Evolutionary conservation across 1,140 invertebrate species (phyloP), one percentile per base, ranked within the genome.

Genomic region (Atta texana): DNA sequence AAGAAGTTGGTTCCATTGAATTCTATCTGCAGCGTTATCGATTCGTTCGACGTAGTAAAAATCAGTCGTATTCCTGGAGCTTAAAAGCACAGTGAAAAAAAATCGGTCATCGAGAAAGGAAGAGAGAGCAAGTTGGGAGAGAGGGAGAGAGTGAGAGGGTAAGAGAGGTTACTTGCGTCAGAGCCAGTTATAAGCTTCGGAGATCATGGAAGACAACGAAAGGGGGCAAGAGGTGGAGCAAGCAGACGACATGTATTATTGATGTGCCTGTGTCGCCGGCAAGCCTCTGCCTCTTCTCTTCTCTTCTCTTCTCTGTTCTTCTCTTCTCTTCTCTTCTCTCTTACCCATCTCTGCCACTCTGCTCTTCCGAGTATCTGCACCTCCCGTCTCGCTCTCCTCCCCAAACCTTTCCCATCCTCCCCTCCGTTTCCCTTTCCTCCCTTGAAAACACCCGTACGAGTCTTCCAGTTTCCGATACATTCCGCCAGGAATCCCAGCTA

Each of bases 221-320:
- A 68, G 72, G 51, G 80, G 61, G 24, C 71, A 74, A 53, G 12
- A 82, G 81, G 64, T 44, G 81, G 31, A 63, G 74, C 39, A 80
- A 76, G 74, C 74, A 92, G 85, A 89, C 90, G 87, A 90, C 89
- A 92, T 92, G 91, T 93, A 91, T 93, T 93, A 93, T 93, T 92
- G 90, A 94, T 93, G 90, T 86, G 85, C 57, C 89, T 80, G 82
- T 90, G 88, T 91, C 92, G 92, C 90, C 89, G 88, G 81, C 75
- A 84, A 78, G 74, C 63, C 86, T 86, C 80, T 72, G 21, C 69
- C 74, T 88, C 82, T 74, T 71, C 64, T 14, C 51, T 80, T 39
- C 68, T 86, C 78, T 81, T 85, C 66, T 85, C 72, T 86, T 64
- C 77, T 69, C 24, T 39, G 88, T 72, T 78, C 39, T 85, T 39